Evolutionary conservation across 2,797 vertebrate species (phyloP), one percentile per base, ranked within the genome.

Genomic region (Geotrypetes seraphini): DNA sequence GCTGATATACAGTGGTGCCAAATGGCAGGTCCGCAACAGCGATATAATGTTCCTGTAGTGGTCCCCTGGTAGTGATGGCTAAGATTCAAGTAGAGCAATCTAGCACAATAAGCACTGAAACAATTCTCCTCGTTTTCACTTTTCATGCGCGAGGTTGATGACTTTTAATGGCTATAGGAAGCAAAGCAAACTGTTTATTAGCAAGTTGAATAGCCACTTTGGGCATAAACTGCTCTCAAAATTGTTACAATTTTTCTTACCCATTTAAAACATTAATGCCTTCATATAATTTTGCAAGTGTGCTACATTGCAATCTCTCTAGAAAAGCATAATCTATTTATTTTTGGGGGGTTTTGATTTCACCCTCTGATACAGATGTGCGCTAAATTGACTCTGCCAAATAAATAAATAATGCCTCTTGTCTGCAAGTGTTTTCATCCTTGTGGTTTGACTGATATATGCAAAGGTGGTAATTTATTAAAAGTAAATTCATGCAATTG

Each of bases 341-440:
- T 60, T 66, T 52, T 71, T 57, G 50, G 74, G 75, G 71, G 59
- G 67, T 75, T 75, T 73, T 71, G 56, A 72, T 72, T 78, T 61
- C 64, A 28, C 12, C 47, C 33, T 63, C 41, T 66, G 58, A 73
- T 70, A 63, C 87, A 90, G 69, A 86, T 88, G 79, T 88, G 89
- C 89, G 83, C 83, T 85, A 95, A 93, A 95, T 90, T 89, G 87
- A 81, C 85, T 87, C 61, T 81, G 80, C 92, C 92, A 92, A 94
- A 96, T 89, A 90, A 87, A 93, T 98, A 94, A 95, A 96, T 97
- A 96, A 92, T 94, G 86, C 84, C 93, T 92, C 90, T 95, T 93
- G 87, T 92, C 91, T 91, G 83, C 70, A 87, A 92, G 85, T 83
- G 77, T 85, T 88, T n/a, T 88, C 79, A 83, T 81, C 84, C 83